Percentiles rank a stretch among this genome's conserved stretches.
phyloP scores from a whole-genome alignment of 2,113 vertebrate genomes.

The Thalassoma bifasciatum region DNA sequence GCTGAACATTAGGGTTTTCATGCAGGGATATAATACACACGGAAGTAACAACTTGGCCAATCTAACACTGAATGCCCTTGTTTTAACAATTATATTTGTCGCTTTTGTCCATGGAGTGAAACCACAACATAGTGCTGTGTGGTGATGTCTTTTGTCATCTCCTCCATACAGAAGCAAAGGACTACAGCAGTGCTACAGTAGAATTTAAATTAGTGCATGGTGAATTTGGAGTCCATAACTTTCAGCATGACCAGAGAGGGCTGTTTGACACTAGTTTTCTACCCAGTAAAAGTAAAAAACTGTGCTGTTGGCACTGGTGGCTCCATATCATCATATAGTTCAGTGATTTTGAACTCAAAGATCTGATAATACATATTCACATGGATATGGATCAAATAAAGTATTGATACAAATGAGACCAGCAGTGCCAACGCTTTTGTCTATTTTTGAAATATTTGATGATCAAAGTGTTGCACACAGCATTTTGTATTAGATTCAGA shows the following conservation, averaged over 20 bases:
- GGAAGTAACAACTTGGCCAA: slow-evolving; percentile 43
- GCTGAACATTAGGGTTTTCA: slow-evolving; percentile 49
- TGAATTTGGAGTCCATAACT: neutral
- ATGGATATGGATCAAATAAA: too few relatives aligned
- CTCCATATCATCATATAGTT: too few relatives aligned
- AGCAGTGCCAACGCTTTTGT: too few relatives aligned
- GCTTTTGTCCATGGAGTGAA: slow-evolving; percentile 16
- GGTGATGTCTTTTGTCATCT: neutral
- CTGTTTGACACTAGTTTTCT: neutral
- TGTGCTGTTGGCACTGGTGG: too few relatives aligned
- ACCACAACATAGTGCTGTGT: neutral
- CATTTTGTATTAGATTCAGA: too few relatives aligned
- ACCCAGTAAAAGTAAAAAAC: too few relatives aligned
- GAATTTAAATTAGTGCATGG: neutral
- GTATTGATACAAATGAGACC: too few relatives aligned
- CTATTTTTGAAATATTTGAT: too few relatives aligned
- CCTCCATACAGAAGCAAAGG: neutral
- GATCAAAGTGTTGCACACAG: too few relatives aligned
- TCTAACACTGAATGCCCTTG: slow-evolving; percentile 18
- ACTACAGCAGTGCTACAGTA: too few relatives aligned
- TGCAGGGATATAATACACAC: slow-evolving; percentile 29
- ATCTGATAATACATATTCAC: too few relatives aligned
- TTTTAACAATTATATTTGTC: slow-evolving; percentile 30
- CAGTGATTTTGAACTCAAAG: too few relatives aligned
- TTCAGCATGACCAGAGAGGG: neutral